Conservation (phyloP, 1,140 invertebrate species). For the Drosophila ogumai region DNA sequence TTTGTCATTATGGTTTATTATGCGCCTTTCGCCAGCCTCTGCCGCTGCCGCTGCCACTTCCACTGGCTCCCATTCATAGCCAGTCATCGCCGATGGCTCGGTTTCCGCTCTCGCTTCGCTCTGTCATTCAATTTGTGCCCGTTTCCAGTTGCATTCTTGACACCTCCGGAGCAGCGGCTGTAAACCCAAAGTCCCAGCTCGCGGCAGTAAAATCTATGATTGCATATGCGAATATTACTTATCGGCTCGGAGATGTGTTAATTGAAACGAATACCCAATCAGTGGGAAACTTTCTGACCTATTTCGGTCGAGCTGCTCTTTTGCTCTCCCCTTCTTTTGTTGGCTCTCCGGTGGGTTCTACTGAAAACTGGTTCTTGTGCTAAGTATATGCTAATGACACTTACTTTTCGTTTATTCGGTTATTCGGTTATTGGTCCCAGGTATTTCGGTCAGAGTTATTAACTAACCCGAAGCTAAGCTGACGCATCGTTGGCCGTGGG, state of each 20-base stretch:
- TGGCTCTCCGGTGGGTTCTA: conserved; percentile 3
- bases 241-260: conserved; percentile 55
- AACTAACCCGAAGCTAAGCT: conserved; percentile 56
- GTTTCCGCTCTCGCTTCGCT: conserved; percentile 17
- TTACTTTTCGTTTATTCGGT: conserved; percentile 50
- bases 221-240: conserved; percentile 44
- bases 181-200: background rate
- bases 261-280: conserved; percentile 51
- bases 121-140: conserved; percentile 54
- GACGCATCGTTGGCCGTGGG: conserved; percentile 57
- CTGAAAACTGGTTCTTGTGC: conserved; percentile 66
- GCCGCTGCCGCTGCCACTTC: conserved; percentile 5
- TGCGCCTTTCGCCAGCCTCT: conserved; percentile 64
- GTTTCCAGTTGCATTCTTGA: conserved; percentile 65
- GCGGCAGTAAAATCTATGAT: conserved; percentile 22
- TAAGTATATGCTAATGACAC: conserved; percentile 79
- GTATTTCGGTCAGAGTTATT: conserved; percentile 80
- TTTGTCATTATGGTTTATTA: conserved; percentile 78
- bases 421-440: conserved; percentile 38
- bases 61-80: conserved; percentile 16
- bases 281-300: conserved; percentile 66
- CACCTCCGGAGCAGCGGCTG: conserved; percentile 33
- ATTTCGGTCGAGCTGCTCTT: conserved; percentile 43
- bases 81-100: conserved; percentile 8
- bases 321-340: conserved; percentile 33